These are phyloP conservation scores for Naja naja DNA, from an alignment of 2,113 vertebrate genomes.

Conservation along the genomic window DNA sequence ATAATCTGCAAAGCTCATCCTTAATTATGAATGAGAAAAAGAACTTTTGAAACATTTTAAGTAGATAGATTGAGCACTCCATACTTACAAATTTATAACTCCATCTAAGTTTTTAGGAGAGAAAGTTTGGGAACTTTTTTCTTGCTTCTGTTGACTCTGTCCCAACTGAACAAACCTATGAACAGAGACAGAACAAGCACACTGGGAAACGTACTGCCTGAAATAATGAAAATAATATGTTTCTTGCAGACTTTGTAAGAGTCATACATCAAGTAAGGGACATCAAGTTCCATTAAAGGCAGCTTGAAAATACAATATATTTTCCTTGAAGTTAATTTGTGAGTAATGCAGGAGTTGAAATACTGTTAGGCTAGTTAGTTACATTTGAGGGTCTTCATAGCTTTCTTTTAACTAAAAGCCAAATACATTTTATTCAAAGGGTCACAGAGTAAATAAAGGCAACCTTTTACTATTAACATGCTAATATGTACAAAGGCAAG, in stretches of 20 bases:
- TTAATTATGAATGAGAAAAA: not conserved
- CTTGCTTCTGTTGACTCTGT: conserved; percentile 85
- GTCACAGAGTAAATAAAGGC: not conserved
- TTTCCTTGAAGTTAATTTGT: conserved; percentile 2
- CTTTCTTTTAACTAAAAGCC: not conserved
- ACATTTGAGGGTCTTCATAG: not conserved
- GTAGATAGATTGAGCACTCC: conserved; percentile 1
- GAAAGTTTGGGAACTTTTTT: conserved; percentile 68
- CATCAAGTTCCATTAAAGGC: conserved; percentile 2
- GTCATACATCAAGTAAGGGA: conserved; percentile 23
- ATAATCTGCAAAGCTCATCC: not conserved
- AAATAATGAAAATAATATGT: not conserved
- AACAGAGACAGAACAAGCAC: conserved; percentile 29
- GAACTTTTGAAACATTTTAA: not conserved
- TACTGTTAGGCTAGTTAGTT: not conserved
- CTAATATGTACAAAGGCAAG: not conserved
- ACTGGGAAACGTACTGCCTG: conserved; percentile 9
- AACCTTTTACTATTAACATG: not conserved
- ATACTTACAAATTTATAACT: conserved; percentile 87
- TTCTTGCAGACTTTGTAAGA: not conserved
- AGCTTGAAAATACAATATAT: conserved; percentile 14
- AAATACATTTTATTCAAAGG: not conserved
- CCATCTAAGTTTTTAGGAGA: conserved; percentile 74
- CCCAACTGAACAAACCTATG: conserved; percentile 89
- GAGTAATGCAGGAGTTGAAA: not conserved